phyloP scores from a whole-genome alignment of 2,888 invertebrate species.

The Cosmopolites sordidus region DNA sequence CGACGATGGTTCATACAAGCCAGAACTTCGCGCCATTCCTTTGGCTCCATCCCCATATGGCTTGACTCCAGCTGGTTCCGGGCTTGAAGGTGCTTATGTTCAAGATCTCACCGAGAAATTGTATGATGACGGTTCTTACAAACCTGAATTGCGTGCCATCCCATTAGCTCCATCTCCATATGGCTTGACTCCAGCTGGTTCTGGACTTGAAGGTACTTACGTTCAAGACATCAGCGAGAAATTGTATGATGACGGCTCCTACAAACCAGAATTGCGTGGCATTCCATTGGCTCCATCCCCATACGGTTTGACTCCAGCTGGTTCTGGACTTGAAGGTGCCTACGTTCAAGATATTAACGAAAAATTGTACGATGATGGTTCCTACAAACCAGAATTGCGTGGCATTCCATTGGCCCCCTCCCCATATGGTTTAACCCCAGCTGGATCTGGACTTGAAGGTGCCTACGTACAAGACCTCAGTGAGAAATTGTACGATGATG shows the following conservation, averaged over 20 bases:
- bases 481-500: conserved; percentile 38
- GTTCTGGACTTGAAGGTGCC: conserved; percentile 37
- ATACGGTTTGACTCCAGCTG: conserved; percentile 32
- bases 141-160: conserved; percentile 25
- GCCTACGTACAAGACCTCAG: conserved; percentile 34
- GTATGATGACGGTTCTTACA: conserved; percentile 38
- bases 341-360: conserved; percentile 38
- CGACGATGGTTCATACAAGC: conserved; percentile 40
- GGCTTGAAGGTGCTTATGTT: conserved; percentile 38
- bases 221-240: conserved; percentile 38
- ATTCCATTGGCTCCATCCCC: conserved; percentile 31
- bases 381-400: conserved; percentile 36
- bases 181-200: conserved; percentile 34
- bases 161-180: conserved; percentile 34
- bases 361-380: conserved; percentile 39
- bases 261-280: conserved; percentile 35
- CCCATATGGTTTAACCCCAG: conserved; percentile 34
- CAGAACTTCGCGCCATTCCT: conserved; percentile 31
- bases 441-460: conserved; percentile 38
- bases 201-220: conserved; percentile 37
- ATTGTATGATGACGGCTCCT: conserved; percentile 39
- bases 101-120: conserved; percentile 36
- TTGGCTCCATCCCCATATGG: conserved; percentile 32
- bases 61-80: conserved; percentile 33
- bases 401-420: conserved; percentile 31